These are phyloP conservation scores for Probosciger aterrimus DNA, from an alignment of 2,113 vertebrate genomes.

Conservation along the genomic window DNA sequence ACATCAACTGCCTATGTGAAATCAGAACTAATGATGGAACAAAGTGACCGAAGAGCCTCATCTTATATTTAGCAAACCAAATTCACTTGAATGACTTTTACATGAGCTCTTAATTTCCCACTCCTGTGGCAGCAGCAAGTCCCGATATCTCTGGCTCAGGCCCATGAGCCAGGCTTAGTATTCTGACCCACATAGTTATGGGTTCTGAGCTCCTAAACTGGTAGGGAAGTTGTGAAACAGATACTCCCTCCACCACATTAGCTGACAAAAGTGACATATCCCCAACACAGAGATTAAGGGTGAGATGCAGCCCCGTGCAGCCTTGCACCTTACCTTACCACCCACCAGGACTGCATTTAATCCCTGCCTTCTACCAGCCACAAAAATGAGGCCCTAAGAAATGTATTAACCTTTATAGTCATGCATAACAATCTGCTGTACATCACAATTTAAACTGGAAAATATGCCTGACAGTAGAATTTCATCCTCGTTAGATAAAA, in stretches of 20 bases:
- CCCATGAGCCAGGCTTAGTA: background rate
- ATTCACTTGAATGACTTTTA: background rate
- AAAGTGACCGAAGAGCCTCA: background rate
- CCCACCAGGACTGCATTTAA: background rate
- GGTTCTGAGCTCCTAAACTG: background rate
- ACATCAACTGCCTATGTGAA: background rate
- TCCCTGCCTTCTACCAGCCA: background rate
- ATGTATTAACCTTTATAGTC: slow-evolving; percentile 43
- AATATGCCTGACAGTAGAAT: slow-evolving; percentile 42
- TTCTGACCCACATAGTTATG: rapidly evolving
- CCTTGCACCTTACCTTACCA: background rate
- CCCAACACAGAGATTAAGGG: background rate
- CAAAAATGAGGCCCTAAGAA: background rate
- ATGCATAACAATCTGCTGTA: slow-evolving; percentile 33
- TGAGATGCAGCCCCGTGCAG: background rate
- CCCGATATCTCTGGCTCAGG: background rate
- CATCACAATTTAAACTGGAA: slow-evolving; percentile 13
- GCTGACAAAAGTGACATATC: background rate
- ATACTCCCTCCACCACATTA: background rate
- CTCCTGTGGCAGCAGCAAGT: background rate
- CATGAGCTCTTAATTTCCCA: background rate
- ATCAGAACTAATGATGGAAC: background rate
- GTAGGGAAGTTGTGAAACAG: background rate
- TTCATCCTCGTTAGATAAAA: slow-evolving; percentile 56
- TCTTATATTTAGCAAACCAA: background rate